These are phyloP conservation scores for Dreissena polymorpha DNA, from an alignment of 1,140 invertebrate species.

Conservation along the genomic window DNA sequence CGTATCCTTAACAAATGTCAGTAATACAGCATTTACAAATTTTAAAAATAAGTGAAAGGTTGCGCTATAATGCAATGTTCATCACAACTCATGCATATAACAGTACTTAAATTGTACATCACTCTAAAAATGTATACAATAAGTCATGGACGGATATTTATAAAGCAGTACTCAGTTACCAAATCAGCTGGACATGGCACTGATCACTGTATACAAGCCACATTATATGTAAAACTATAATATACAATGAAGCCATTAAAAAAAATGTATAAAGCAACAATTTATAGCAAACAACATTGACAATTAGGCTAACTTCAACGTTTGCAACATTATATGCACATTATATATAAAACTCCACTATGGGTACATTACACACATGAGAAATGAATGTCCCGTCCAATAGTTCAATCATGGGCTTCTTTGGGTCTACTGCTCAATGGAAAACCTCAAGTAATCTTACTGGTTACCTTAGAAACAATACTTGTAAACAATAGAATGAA, in stretches of 20 bases:
- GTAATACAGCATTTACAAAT: background rate
- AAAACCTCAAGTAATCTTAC: slow-evolving; percentile 14
- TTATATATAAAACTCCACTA: background rate
- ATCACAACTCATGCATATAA: background rate
- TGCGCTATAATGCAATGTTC: no score
- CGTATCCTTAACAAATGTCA: background rate
- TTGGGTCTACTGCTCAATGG: slow-evolving; percentile 60
- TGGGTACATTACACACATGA: background rate
- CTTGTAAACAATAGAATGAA: no score
- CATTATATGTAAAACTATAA: background rate
- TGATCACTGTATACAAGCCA: background rate
- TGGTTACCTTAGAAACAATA: no score
- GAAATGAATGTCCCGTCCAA: slow-evolving; percentile 1
- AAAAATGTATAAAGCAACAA: background rate
- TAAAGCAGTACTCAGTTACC: background rate
- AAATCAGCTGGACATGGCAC: background rate
- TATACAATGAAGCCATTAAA: background rate
- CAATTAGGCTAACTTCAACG: background rate
- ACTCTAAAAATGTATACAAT: background rate
- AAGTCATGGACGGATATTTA: background rate
- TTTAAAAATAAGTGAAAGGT: background rate
- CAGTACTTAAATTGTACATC: background rate
- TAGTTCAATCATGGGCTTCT: slow-evolving; percentile 61
- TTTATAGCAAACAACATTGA: slow-evolving; percentile 1
- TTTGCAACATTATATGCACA: no score